Percentiles rank a stretch among this genome's conserved stretches.
Conservation (phyloP, 2,113 vertebrate genomes). For the Miniopterus natalensis region DNA sequence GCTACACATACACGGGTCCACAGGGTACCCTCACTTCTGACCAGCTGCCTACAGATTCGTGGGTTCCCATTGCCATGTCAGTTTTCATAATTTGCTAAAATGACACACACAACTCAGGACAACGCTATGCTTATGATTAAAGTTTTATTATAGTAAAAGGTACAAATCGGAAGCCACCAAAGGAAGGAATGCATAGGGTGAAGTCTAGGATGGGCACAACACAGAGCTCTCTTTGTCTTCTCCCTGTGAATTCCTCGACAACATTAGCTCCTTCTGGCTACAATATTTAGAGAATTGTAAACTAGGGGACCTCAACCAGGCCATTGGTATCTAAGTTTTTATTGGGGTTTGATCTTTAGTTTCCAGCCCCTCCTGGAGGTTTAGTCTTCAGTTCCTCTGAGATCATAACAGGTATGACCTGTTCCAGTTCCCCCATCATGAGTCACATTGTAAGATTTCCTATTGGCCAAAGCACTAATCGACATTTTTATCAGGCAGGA, state of each 20-base stretch:
- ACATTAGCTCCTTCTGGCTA: not conserved
- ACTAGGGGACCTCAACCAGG: not conserved
- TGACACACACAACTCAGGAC: not conserved
- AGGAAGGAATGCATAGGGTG: not conserved
- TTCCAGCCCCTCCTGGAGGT: not conserved
- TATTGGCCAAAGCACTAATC: not conserved
- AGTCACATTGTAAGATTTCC: not conserved
- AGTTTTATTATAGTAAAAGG: not conserved
- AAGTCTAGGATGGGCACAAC: not conserved
- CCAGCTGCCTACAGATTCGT: not conserved
- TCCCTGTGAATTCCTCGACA: not conserved
- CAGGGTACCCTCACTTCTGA: not conserved
- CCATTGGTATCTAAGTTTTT: not conserved
- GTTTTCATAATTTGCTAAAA: not conserved
- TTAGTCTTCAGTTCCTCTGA: not conserved
- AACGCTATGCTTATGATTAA: not conserved
- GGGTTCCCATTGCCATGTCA: not conserved
- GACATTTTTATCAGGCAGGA: not conserved
- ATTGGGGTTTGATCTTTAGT: not conserved
- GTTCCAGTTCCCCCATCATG: not conserved
- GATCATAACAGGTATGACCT: not conserved
- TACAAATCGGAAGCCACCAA: not conserved
- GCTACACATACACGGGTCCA: not conserved
- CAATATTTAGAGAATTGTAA: not conserved
- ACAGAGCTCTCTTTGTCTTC: rapidly evolving